Evolutionary conservation across 1,140 invertebrate genomes (phyloP).

Genomic region (Orchesella cincta): DNA sequence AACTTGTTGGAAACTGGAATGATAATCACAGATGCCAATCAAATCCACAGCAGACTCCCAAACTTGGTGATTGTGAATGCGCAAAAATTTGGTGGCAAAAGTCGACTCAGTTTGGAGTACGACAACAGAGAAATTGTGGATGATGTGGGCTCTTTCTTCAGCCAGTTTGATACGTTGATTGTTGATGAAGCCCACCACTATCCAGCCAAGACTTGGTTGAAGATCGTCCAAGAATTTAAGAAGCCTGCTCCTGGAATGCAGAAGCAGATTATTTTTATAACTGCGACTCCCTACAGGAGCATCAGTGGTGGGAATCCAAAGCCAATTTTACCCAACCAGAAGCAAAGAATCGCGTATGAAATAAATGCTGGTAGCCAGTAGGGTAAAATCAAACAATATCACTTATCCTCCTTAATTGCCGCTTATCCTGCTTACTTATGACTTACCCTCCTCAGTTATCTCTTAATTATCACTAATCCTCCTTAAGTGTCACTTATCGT

Average conservation of each 20-base stretch:
- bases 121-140: background rate
- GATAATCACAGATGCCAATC: too few species aligned
- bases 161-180: conserved; percentile 34
- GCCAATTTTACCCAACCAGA: background rate
- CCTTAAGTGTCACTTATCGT: too few species aligned
- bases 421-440: too few species aligned
- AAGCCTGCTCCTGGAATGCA: background rate
- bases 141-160: background rate
- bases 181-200: conserved; percentile 39
- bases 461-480: too few species aligned
- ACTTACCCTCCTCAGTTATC: too few species aligned
- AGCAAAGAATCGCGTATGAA: background rate
- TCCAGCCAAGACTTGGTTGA: conserved; percentile 28
- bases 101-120: background rate
- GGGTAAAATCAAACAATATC: too few species aligned
- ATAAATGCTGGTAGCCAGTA: too few species aligned
- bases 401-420: too few species aligned
- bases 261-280: conserved; percentile 30
- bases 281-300: conserved; percentile 27
- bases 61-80: conserved; percentile 34
- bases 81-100: conserved; percentile 31
- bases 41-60: too few species aligned
- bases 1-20: too few species aligned
- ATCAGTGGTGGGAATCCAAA: background rate
- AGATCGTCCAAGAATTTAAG: conserved; percentile 21